phyloP scores from a whole-genome alignment of 2,113 vertebrate genomes.

The Triplophysa tibetana region DNA sequence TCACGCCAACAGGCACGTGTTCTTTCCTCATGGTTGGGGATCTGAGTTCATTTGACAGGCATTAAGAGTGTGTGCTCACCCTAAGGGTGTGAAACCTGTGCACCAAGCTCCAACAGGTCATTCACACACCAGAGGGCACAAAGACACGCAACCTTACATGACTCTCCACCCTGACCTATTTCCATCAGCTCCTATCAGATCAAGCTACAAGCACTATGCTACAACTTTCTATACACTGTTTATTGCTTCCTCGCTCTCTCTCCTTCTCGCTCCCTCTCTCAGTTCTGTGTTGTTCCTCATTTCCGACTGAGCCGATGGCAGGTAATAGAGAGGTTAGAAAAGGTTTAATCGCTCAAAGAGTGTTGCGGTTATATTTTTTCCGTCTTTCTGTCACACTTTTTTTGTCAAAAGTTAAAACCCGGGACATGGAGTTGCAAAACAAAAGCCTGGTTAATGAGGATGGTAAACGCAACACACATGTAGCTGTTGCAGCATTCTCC shows the following conservation, averaged over 20 bases:
- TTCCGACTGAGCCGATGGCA: conserved; percentile 26
- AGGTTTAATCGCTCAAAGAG: conserved; percentile 43
- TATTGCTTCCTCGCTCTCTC: conserved; percentile 32
- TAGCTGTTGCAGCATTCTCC: conserved; percentile 30
- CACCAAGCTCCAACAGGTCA: conserved; percentile 31
- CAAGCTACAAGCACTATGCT: conserved; percentile 31
- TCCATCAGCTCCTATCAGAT: conserved; percentile 50
- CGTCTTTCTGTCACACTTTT: neutral
- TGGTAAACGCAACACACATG: conserved; percentile 41
- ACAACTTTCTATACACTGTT: conserved; percentile 21
- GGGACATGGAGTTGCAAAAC: conserved; percentile 21
- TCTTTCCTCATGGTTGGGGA: neutral
- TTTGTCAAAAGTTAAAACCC: conserved; percentile 20
- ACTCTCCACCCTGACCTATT: conserved; percentile 53
- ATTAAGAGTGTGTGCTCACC: conserved; percentile 3
- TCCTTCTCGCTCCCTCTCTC: conserved; percentile 8
- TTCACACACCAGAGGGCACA: conserved; percentile 26
- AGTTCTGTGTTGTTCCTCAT: conserved; percentile 8
- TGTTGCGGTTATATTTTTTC: neutral
- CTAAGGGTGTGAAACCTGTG: conserved; percentile 42
- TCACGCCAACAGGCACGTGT: conserved; percentile 6
- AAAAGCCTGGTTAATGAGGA: conserved; percentile 42
- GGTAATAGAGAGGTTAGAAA: conserved; percentile 49
- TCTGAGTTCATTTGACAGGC: conserved; percentile 25
- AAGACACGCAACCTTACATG: conserved; percentile 23